Evolutionary conservation across 2,888 invertebrate species (phyloP).

Genomic region (Xylophagus ater): DNA sequence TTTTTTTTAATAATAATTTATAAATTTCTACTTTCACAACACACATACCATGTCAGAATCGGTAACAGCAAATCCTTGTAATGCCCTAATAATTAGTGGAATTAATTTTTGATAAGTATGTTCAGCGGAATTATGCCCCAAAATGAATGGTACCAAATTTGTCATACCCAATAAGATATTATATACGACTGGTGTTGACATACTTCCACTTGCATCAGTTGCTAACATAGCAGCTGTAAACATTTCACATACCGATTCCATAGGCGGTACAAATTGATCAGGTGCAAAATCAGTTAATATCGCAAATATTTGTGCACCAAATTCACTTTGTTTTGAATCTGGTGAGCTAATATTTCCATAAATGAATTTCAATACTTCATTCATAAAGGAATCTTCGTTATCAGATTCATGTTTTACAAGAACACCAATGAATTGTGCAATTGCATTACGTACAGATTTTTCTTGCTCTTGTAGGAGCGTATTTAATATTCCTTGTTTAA

Average conservation of each 20-base stretch:
- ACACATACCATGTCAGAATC: slow-evolving; percentile 43
- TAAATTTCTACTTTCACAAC: background rate
- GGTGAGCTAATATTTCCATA: slow-evolving; percentile 29
- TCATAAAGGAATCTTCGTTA: slow-evolving; percentile 35
- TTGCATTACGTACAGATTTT: slow-evolving; percentile 53
- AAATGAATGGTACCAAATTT: slow-evolving; percentile 51
- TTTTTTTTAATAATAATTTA: slow-evolving; percentile 36
- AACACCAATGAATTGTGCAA: slow-evolving; percentile 60
- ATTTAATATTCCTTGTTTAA: slow-evolving; percentile 49
- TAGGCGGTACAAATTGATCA: slow-evolving; percentile 55
- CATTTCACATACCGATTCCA: slow-evolving; percentile 45
- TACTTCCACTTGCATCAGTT: slow-evolving; percentile 31
- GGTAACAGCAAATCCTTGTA: slow-evolving; percentile 45
- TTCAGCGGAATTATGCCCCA: slow-evolving; percentile 44
- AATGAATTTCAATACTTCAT: slow-evolving; percentile 33
- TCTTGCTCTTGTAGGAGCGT: slow-evolving; percentile 51
- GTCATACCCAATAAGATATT: slow-evolving; percentile 47
- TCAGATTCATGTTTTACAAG: slow-evolving; percentile 62
- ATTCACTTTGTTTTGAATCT: slow-evolving; percentile 33
- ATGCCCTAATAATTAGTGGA: slow-evolving; percentile 51
- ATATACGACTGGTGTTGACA: slow-evolving; percentile 34
- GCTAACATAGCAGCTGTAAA: slow-evolving; percentile 33
- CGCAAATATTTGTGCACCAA: slow-evolving; percentile 46
- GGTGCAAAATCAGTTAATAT: slow-evolving; percentile 58
- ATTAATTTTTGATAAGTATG: slow-evolving; percentile 48